Evolutionary conservation across 2,888 invertebrate genomes (phyloP).

Genomic region (Mythimna vitellina): DNA sequence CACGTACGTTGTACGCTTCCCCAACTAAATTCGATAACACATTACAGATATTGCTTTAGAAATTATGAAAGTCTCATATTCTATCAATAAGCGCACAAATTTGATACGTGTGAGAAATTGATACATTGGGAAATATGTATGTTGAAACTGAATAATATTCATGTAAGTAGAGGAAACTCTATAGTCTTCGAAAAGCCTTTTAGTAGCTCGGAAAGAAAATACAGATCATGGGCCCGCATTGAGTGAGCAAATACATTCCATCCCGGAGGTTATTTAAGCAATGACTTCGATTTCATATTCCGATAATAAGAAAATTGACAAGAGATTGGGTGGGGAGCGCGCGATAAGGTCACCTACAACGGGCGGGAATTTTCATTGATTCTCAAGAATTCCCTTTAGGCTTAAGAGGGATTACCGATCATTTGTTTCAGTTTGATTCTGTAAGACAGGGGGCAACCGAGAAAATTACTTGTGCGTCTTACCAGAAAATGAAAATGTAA

Average conservation of each 20-base stretch:
- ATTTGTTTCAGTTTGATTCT: slow-evolving; percentile 69
- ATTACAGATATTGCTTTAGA: slow-evolving; percentile 64
- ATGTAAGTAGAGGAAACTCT: slow-evolving; percentile 30
- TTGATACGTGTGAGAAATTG: slow-evolving; percentile 8
- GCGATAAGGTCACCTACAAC: slow-evolving; percentile 61
- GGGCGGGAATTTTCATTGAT: slow-evolving; percentile 63
- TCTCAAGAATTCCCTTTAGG: slow-evolving; percentile 62
- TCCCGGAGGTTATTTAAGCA: slow-evolving; percentile 51
- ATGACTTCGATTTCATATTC: slow-evolving; percentile 64
- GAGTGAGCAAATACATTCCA: slow-evolving; percentile 55
- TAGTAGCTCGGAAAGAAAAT: slow-evolving; percentile 44
- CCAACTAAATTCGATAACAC: slow-evolving; percentile 73
- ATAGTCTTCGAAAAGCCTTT: slow-evolving; percentile 43
- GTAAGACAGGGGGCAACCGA: slow-evolving; percentile 50
- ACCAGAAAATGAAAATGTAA: slow-evolving; percentile 48
- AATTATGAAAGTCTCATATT: slow-evolving; percentile 57
- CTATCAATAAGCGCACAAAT: slow-evolving; percentile 1
- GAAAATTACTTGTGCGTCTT: slow-evolving; percentile 54
- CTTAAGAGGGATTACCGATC: slow-evolving; percentile 67
- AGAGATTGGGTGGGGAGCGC: slow-evolving; percentile 61
- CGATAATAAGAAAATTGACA: slow-evolving; percentile 73
- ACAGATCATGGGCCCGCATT: slow-evolving; percentile 45
- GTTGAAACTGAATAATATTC: slow-evolving; percentile 38
- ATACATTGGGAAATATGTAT: slow-evolving; percentile 19
- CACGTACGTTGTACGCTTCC: slow-evolving; percentile 62